Evolutionary conservation across 1,140 invertebrate genomes (phyloP), one percentile per base, ranked within the genome.

Genomic region (Hesperophylax magnus): DNA sequence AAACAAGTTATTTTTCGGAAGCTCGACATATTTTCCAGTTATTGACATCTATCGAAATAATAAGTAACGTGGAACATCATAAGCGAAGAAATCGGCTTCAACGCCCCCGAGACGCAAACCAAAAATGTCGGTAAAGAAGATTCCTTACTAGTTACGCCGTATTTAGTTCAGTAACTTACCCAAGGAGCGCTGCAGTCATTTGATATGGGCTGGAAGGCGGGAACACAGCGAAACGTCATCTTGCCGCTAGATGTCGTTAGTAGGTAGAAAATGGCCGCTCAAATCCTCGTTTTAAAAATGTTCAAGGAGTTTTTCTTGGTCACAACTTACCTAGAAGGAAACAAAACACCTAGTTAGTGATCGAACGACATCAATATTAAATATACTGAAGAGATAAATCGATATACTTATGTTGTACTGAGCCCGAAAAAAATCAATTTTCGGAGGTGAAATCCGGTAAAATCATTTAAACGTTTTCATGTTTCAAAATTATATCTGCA

Each of bases 211-310:
- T 93, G 92, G 88, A 93, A 93, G 84, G 92, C 91, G 84, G 92
- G 92, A 82, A 93, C 91, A 90, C 92, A 93, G 86, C 92, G 91
- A 88, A 92, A 92, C 86, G 91, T 92, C 91, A 92, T 92, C 85
- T 87, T 77, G 27, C 63, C 60, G 24, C n/a, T 24, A 54, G 63
- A 79, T 71, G 77, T 69, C 63, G 52, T 27, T 71, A 63, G 31
- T 75, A 11, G 34, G 65, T 58, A 67, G 11, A 22, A 58, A 47
- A 61, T 61, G 18, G 20, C 52, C 22, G n/a, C 14, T 20, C 7
- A 63, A 34, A n/a, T n/a, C 34, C 18, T 69, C 39, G 24, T 20
- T 71, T 58, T 27, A 79, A 58, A 71, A 58, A 39, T 78, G 47
- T 63, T 20, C 14, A 69, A 79, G 56, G 18, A 81, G 75, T 63